phyloP scores from a whole-genome alignment of 2,888 invertebrate genomes.

The Cryptosula pallasiana region DNA sequence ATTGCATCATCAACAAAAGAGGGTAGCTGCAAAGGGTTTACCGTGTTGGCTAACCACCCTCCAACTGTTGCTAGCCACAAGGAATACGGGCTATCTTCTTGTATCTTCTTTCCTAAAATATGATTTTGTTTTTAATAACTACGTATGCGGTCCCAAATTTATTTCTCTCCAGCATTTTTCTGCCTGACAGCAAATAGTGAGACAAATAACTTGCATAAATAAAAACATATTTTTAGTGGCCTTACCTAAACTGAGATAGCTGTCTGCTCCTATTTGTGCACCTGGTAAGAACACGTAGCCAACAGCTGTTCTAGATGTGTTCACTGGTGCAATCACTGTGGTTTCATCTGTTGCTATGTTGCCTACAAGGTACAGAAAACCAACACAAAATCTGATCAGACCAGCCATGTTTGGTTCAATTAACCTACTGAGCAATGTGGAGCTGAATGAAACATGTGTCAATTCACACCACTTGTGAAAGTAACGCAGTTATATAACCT shows the following conservation, averaged over 20 bases:
- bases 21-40: conserved; percentile 33
- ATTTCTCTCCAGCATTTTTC: too few species aligned
- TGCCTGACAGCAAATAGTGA: too few species aligned
- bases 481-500: too few species aligned
- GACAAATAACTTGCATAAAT: too few species aligned
- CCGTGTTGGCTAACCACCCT: conserved; percentile 32
- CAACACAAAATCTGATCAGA: too few species aligned
- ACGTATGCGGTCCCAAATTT: too few species aligned
- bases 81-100: conserved; percentile 29
- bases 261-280: conserved; percentile 31
- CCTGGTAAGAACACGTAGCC: conserved; percentile 33
- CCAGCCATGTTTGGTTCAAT: too few species aligned
- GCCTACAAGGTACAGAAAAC: too few species aligned
- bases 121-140: too few species aligned
- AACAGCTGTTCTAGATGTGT: conserved; percentile 29
- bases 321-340: not conserved
- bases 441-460: too few species aligned
- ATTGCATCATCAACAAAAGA: conserved; percentile 31
- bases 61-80: conserved; percentile 35
- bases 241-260: conserved; percentile 33
- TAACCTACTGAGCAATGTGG: too few species aligned
- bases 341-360: not conserved
- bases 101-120: not conserved
- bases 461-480: too few species aligned
- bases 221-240: not conserved